phyloP scores from a whole-genome alignment of 2,797 vertebrate genomes.

The Tapirus indicus region DNA sequence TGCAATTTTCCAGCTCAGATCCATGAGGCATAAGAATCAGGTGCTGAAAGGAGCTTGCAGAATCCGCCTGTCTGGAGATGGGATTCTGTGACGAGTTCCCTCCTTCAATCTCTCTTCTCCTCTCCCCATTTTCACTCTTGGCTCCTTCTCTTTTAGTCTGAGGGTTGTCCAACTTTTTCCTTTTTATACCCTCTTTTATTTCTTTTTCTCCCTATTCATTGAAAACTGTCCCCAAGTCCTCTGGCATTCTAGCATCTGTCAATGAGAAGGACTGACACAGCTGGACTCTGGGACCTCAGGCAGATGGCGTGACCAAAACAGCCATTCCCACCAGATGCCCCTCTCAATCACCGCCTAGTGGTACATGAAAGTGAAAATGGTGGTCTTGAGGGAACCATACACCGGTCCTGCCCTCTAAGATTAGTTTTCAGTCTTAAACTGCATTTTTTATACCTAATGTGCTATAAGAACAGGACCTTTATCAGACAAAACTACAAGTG shows the following conservation, averaged over 20 bases:
- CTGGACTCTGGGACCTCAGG: too few species aligned
- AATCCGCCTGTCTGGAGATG: neutral
- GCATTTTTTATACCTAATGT: neutral
- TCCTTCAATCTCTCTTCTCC: neutral
- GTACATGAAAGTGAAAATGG: accelerated
- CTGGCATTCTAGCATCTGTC: neutral
- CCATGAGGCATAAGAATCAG: neutral
- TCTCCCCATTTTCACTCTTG: neutral
- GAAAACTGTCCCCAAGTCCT: neutral
- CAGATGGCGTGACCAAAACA: neutral
- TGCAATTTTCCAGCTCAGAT: neutral
- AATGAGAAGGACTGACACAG: neutral
- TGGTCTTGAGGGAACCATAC: accelerated
- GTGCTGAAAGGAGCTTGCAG: neutral
- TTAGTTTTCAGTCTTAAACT: neutral
- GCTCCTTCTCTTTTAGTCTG: neutral
- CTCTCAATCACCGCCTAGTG: accelerated
- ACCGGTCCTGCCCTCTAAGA: neutral
- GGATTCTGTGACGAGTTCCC: neutral
- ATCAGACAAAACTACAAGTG: neutral
- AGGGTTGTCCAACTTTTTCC: neutral
- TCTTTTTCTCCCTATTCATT: neutral
- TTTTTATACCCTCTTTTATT: neutral
- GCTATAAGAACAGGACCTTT: neutral
- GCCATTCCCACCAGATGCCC: accelerated